A percentile compares a stretch with the other conserved stretches of the same genome.
These are phyloP conservation scores for Callipepla squamata DNA, from an alignment of 2,113 vertebrate species.

Conservation along the genomic window DNA sequence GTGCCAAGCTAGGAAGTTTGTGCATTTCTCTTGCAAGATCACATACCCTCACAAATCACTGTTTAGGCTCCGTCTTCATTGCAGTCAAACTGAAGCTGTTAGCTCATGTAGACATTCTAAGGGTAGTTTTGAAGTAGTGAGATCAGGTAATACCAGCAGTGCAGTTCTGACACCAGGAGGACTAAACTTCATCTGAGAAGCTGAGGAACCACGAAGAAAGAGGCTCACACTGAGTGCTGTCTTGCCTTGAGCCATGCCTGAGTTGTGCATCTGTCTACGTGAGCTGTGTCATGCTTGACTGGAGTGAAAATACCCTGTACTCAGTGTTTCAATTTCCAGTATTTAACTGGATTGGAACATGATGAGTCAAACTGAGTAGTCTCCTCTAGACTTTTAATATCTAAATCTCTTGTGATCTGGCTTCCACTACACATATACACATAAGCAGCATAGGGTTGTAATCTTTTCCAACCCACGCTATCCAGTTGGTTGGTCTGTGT, in stretches of 20 bases:
- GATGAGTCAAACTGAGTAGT: neutral
- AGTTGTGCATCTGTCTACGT: neutral
- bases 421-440: neutral
- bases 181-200: neutral
- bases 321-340: neutral
- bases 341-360: fast-evolving
- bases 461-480: neutral
- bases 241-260: neutral
- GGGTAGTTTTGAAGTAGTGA: neutral
- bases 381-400: neutral
- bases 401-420: neutral
- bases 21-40: neutral
- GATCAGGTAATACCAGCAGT: neutral
- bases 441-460: neutral
- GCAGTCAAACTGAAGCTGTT: neutral
- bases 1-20: neutral
- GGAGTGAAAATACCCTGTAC: neutral
- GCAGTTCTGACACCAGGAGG: neutral
- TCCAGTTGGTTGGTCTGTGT: neutral
- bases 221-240: too few relatives aligned
- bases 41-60: neutral
- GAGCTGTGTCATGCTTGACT: neutral
- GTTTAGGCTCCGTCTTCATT: neutral
- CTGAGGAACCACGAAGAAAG: neutral
- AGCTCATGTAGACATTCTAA: neutral